Percentiles rank a stretch among this genome's conserved stretches.
phyloP scores from a whole-genome alignment of 2,797 vertebrate genomes.

The Orientallactaga sibirica region DNA sequence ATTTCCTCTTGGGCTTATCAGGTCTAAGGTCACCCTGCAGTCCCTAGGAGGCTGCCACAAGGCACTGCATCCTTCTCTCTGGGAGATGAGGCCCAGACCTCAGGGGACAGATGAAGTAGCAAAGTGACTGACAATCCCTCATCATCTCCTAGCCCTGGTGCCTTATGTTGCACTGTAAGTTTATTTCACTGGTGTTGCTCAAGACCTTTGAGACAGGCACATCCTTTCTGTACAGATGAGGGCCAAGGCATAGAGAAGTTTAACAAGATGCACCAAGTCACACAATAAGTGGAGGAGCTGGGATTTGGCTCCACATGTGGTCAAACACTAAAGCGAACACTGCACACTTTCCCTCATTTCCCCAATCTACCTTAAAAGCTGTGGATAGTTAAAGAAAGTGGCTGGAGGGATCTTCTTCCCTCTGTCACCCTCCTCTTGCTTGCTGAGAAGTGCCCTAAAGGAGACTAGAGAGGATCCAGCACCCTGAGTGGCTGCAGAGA shows the following conservation, averaged over 20 bases:
- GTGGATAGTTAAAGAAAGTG: not conserved
- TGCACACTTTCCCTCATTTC: rapidly evolving
- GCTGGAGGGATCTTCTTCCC: not conserved
- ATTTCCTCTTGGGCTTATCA: conserved; percentile 16
- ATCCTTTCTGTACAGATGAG: not conserved
- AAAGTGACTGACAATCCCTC: no score
- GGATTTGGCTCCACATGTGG: not conserved
- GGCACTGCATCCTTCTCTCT: no score
- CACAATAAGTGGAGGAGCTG: not conserved
- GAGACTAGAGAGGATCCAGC: rapidly evolving
- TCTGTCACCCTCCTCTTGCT: no score
- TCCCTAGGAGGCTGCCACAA: not conserved
- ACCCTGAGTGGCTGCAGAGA: not conserved
- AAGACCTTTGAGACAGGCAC: not conserved
- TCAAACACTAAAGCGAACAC: not conserved
- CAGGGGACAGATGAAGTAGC: no score
- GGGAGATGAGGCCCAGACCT: not conserved
- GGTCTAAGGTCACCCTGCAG: not conserved
- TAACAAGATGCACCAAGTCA: not conserved
- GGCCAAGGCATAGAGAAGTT: not conserved
- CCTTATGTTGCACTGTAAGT: rapidly evolving
- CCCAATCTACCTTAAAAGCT: not conserved
- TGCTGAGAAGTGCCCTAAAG: not conserved
- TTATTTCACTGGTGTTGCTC: rapidly evolving
- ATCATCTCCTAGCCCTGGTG: not conserved